Evolutionary conservation across 2,113 vertebrate genomes (phyloP).

Genomic region (Manacus vitellinus): DNA sequence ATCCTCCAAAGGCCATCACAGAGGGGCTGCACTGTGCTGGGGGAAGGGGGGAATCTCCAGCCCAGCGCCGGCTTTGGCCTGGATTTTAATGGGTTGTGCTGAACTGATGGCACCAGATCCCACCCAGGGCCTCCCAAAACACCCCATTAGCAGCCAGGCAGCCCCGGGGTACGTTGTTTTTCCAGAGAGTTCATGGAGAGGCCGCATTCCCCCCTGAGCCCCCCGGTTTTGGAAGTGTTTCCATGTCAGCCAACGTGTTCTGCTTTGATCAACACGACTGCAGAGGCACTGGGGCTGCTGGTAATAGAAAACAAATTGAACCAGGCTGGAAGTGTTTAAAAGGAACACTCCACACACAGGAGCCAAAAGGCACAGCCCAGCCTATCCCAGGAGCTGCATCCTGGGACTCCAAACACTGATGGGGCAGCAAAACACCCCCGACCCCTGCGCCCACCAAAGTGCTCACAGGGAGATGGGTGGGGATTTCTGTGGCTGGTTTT

Average conservation of each 20-base stretch:
- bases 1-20: neutral
- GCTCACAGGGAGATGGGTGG: rapidly evolving
- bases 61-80: neutral
- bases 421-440: rapidly evolving
- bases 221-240: neutral
- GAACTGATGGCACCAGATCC: neutral
- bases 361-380: neutral
- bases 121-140: neutral
- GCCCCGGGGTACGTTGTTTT: neutral
- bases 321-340: slow-evolving; percentile 4
- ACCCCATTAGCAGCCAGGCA: neutral
- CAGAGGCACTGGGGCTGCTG: neutral
- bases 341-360: neutral
- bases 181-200: neutral
- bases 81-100: neutral
- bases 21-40: rapidly evolving
- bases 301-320: slow-evolving; percentile 32
- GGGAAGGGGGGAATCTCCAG: neutral
- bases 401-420: rapidly evolving
- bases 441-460: rapidly evolving
- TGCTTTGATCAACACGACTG: slow-evolving; percentile 36
- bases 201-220: neutral
- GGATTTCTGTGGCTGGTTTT: neutral
- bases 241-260: neutral
- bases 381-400: rapidly evolving